Evolutionary conservation across 2,113 vertebrate genomes (phyloP).

Genomic region (Lepus americanus): DNA sequence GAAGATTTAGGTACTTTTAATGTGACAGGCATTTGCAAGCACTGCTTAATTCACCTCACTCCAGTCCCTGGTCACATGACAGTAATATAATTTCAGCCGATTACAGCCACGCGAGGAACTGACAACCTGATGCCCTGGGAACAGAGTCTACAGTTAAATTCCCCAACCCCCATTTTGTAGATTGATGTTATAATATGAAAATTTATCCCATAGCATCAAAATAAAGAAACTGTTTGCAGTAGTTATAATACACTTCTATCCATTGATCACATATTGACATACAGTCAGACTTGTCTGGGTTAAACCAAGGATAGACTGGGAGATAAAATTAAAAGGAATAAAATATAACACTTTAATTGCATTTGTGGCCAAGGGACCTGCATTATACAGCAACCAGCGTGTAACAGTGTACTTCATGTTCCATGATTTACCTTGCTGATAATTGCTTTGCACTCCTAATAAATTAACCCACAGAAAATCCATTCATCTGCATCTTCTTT

Average conservation of each 20-base stretch:
- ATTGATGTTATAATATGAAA: constrained; percentile 59
- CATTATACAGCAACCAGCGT: constrained; percentile 81
- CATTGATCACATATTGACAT: constrained; percentile 82
- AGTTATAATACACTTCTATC: constrained; percentile 48
- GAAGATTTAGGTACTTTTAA: constrained; percentile 76
- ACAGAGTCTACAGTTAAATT: constrained; percentile 60
- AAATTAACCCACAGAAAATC: constrained; percentile 85
- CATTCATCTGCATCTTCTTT: constrained; percentile 84
- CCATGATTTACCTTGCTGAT: constrained; percentile 88
- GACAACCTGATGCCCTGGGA: constrained; percentile 69
- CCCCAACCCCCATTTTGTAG: constrained; percentile 66
- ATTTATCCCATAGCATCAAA: constrained; percentile 12
- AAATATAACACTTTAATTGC: constrained; percentile 84
- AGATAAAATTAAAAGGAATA: constrained; percentile 77
- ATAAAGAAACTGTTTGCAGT: constrained; percentile 63
- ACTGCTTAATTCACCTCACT: constrained; percentile 73
- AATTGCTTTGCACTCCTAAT: constrained; percentile 86
- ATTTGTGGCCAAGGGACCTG: constrained; percentile 73
- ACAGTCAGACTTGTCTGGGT: constrained; percentile 73
- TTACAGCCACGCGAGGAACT: constrained; percentile 70
- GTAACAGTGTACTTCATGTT: constrained; percentile 86
- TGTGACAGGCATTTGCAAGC: constrained; percentile 73
- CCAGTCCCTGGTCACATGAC: constrained; percentile 73
- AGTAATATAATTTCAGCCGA: constrained; percentile 74
- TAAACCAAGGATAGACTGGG: constrained; percentile 62